phyloP scores from a whole-genome alignment of 2,797 vertebrate genomes.

The Chelmon rostratus region DNA sequence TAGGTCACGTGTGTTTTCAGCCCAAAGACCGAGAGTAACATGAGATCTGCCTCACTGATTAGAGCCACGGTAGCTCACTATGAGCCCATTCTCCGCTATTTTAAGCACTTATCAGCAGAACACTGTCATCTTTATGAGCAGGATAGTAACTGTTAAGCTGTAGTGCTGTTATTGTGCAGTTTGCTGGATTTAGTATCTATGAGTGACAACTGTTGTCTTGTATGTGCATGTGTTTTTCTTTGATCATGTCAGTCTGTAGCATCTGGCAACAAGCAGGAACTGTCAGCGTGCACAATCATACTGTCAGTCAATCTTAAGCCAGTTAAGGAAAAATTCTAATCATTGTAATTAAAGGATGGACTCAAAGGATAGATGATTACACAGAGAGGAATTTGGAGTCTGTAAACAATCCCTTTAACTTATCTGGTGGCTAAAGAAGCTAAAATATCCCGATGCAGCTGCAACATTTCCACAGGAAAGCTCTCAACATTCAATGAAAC shows the following conservation, averaged over 20 bases:
- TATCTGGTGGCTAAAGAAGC: neutral
- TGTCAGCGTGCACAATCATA: constrained; percentile 44
- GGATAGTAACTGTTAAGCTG: constrained; percentile 7
- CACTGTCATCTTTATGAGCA: constrained; percentile 14
- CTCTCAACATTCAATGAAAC: constrained; percentile 1
- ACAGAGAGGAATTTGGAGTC: constrained; percentile 54
- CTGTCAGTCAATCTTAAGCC: constrained; percentile 51
- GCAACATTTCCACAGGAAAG: constrained; percentile 17
- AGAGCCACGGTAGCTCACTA: constrained; percentile 37
- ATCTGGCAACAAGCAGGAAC: constrained; percentile 22
- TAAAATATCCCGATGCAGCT: neutral
- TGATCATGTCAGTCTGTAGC: constrained; percentile 16
- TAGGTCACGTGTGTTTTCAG: constrained; percentile 66
- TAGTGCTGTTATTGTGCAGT: constrained; percentile 4
- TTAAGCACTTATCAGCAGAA: constrained; percentile 41
- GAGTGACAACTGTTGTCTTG: constrained; percentile 21
- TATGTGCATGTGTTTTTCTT: constrained; percentile 47
- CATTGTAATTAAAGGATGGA: constrained; percentile 43
- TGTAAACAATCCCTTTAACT: constrained; percentile 46
- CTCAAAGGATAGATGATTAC: constrained; percentile 7
- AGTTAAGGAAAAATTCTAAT: constrained; percentile 37
- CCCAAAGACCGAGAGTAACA: constrained; percentile 57
- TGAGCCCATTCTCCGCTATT: constrained; percentile 23
- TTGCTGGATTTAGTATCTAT: constrained; percentile 33
- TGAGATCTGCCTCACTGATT: constrained; percentile 61